A percentile compares a stretch with the other conserved stretches of the same genome.
Conservation (phyloP, 2,888 invertebrate species). For the Mythimna vitellina region DNA sequence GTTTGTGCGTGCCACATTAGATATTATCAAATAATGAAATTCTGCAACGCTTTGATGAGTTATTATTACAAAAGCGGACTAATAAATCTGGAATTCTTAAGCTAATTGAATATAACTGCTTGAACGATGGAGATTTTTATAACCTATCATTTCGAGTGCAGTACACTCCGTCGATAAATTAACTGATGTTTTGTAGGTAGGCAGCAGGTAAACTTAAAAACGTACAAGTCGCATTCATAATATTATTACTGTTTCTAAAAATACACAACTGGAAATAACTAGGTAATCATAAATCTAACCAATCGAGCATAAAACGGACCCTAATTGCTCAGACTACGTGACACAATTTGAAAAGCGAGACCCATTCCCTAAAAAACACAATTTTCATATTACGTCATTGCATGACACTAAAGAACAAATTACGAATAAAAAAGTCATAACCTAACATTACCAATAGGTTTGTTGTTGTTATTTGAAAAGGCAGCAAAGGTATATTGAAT, state of each 20-base stretch:
- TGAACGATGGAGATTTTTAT: slow-evolving; percentile 1
- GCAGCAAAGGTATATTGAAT: slow-evolving; percentile 39
- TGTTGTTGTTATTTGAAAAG: slow-evolving; percentile 34
- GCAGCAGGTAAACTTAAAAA: neutral
- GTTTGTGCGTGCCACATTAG: slow-evolving; percentile 12
- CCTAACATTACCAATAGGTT: slow-evolving; percentile 11
- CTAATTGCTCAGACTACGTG: slow-evolving; percentile 45
- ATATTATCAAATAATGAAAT: slow-evolving; percentile 27
- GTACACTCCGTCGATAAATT: neutral
- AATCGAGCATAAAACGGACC: slow-evolving; percentile 47
- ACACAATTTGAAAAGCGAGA: slow-evolving; percentile 39
- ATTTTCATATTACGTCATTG: slow-evolving; percentile 29
- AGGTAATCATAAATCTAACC: slow-evolving; percentile 18
- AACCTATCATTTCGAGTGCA: neutral
- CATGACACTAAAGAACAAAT: slow-evolving; percentile 22
- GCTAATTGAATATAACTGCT: neutral
- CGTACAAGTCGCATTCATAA: neutral
- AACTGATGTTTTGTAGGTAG: neutral
- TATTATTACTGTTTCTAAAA: slow-evolving; percentile 18
- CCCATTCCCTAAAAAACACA: slow-evolving; percentile 29
- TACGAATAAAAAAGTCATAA: slow-evolving; percentile 14
- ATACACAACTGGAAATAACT: slow-evolving; percentile 18
- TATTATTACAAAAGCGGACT: slow-evolving; percentile 1
- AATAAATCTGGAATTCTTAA: neutral
- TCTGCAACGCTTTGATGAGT: slow-evolving; percentile 1